Percentiles rank a stretch among this genome's conserved stretches.
phyloP scores from a whole-genome alignment of 2,888 invertebrate species.

The Cosmia pyralina region DNA sequence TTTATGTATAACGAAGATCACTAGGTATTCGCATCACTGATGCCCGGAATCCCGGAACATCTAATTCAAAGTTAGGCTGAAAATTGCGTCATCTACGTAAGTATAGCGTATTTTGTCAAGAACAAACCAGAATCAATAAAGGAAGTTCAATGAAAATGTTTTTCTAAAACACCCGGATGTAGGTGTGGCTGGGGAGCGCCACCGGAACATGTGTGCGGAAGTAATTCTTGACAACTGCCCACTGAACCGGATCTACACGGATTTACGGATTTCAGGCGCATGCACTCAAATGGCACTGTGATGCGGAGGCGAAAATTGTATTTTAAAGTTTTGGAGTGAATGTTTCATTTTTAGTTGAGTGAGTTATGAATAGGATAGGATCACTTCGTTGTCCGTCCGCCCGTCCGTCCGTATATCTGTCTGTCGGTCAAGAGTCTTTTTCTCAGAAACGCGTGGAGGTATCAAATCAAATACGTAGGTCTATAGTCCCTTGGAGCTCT shows the following conservation, averaged over 20 bases:
- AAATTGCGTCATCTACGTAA: neutral
- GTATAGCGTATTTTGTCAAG: neutral
- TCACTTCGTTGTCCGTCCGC: too few relatives aligned
- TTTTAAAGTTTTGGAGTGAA: constrained; percentile 16
- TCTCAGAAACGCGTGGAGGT: too few relatives aligned
- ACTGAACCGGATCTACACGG: constrained; percentile 65
- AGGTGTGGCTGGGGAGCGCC: constrained; percentile 47
- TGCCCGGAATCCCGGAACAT: neutral
- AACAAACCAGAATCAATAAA: constrained; percentile 28
- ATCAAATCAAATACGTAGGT: too few relatives aligned
- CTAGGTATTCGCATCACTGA: neutral
- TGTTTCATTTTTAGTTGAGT: constrained; percentile 1
- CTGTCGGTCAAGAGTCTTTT: too few relatives aligned
- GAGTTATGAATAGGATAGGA: neutral
- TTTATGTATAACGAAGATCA: neutral
- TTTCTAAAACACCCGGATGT: constrained; percentile 54
- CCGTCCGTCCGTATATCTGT: too few relatives aligned
- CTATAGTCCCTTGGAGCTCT: too few relatives aligned
- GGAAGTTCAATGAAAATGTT: constrained; percentile 47
- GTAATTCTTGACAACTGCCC: constrained; percentile 69
- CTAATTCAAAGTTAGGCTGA: neutral
- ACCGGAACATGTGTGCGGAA: constrained; percentile 66
- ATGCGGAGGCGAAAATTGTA: constrained; percentile 26
- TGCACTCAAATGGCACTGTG: constrained; percentile 29
- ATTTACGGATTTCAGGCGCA: constrained; percentile 61